Conservation (phyloP, 2,888 invertebrate species). For the Rutpela maculata region DNA sequence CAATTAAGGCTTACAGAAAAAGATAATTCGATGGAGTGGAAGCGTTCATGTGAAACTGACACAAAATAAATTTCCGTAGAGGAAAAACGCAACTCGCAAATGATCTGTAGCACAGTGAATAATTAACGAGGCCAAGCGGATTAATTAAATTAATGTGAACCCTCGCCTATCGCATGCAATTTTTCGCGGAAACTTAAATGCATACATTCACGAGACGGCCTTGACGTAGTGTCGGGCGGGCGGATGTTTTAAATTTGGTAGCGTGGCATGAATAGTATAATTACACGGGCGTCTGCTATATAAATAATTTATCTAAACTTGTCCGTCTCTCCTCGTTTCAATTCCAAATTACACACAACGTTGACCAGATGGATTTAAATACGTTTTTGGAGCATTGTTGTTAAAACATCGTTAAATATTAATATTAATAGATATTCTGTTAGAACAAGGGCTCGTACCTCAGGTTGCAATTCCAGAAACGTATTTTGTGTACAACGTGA, state of each 20-base stretch:
- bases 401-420: constrained; percentile 18
- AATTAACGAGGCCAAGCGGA: not conserved
- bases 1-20: not conserved
- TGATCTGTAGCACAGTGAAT: not conserved
- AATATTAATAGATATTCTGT: constrained; percentile 20
- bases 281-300: constrained; percentile 41
- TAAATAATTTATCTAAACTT: constrained; percentile 43
- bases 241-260: constrained; percentile 49
- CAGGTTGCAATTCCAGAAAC: too few species aligned
- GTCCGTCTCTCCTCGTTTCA: constrained; percentile 5
- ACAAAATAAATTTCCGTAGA: not conserved
- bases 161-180: not conserved
- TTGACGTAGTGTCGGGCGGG: constrained; percentile 30
- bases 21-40: not conserved
- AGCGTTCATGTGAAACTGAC: not conserved
- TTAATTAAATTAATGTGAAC: not conserved
- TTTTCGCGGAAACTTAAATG: not conserved
- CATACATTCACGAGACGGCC: constrained; percentile 32
- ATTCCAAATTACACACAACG: not conserved
- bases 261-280: constrained; percentile 40
- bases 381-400: constrained; percentile 13
- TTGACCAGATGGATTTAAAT: constrained; percentile 5
- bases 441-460: too few species aligned
- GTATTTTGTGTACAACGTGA: too few species aligned
- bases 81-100: not conserved